Evolutionary conservation across 1,140 invertebrate species (phyloP).

Genomic region (Delia radicum): DNA sequence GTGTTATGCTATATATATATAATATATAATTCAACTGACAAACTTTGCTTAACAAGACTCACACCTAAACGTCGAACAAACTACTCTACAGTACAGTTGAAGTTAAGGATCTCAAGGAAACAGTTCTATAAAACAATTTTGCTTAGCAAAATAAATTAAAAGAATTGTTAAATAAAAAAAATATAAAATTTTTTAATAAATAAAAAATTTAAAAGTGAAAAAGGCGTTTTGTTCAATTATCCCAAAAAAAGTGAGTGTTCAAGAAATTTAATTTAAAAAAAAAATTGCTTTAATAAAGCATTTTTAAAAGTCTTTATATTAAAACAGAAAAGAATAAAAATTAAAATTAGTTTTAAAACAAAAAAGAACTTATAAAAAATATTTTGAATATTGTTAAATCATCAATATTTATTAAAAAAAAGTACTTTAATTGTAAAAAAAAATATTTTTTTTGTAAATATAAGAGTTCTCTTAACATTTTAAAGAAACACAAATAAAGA

Average conservation of each 20-base stretch:
- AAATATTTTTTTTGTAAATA: no score
- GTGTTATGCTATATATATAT: no score
- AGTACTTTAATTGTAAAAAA: no score
- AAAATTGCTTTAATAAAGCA: no score
- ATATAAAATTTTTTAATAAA: conserved; percentile 1
- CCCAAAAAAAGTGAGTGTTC: conserved; percentile 31
- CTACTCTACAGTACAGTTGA: conserved; percentile 41
- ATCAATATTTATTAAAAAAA: no score
- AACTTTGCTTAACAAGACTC: neutral
- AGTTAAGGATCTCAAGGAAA: conserved; percentile 38
- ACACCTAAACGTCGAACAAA: neutral
- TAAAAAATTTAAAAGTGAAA: neutral
- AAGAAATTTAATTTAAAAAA: no score
- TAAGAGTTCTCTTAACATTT: no score
- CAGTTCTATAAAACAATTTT: conserved; percentile 39
- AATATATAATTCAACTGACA: neutral
- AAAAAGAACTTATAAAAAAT: neutral
- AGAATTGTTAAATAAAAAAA: conserved; percentile 15
- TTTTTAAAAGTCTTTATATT: no score
- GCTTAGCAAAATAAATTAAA: conserved; percentile 6
- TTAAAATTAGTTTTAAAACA: neutral
- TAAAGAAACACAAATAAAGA: no score
- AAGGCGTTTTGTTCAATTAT: no score
- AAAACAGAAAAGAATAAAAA: neutral
- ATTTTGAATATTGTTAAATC: no score